phyloP scores from a whole-genome alignment of 2,888 invertebrate species.

The Myopa testacea region DNA sequence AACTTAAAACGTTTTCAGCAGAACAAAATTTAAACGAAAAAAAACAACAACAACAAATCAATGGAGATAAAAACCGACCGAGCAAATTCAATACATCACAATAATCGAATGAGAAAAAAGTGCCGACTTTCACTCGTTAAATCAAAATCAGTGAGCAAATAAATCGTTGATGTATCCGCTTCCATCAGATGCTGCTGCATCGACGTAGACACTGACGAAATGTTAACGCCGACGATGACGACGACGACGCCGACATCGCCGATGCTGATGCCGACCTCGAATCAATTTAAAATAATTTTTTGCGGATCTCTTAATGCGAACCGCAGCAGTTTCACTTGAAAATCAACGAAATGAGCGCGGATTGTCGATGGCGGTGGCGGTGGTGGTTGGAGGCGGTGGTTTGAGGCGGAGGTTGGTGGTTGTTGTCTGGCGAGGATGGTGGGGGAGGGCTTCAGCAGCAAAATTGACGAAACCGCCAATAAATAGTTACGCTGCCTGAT shows the following conservation, averaged over 20 bases:
- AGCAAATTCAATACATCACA: too few species aligned
- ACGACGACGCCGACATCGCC: background rate
- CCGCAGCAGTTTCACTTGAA: background rate
- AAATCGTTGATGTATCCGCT: background rate
- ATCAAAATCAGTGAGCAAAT: constrained; percentile 10
- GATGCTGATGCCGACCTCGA: background rate
- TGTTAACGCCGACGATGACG: background rate
- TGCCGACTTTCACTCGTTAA: constrained; percentile 2
- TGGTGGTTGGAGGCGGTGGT: background rate
- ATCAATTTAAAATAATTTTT: constrained; percentile 14
- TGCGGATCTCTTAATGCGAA: background rate
- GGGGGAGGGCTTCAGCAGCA: background rate
- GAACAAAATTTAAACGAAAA: too few species aligned
- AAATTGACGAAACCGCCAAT: background rate
- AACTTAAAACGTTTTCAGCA: too few species aligned
- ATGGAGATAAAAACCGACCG: too few species aligned
- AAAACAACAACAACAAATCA: too few species aligned
- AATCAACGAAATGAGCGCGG: background rate
- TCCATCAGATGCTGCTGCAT: background rate
- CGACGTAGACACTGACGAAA: background rate
- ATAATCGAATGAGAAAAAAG: background rate
- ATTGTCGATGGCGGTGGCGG: background rate
- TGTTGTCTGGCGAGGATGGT: background rate
- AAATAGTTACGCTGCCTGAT: background rate
- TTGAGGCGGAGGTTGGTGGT: background rate